phyloP scores from a whole-genome alignment of 2,888 invertebrate genomes.

The Folsomia manolachei region DNA sequence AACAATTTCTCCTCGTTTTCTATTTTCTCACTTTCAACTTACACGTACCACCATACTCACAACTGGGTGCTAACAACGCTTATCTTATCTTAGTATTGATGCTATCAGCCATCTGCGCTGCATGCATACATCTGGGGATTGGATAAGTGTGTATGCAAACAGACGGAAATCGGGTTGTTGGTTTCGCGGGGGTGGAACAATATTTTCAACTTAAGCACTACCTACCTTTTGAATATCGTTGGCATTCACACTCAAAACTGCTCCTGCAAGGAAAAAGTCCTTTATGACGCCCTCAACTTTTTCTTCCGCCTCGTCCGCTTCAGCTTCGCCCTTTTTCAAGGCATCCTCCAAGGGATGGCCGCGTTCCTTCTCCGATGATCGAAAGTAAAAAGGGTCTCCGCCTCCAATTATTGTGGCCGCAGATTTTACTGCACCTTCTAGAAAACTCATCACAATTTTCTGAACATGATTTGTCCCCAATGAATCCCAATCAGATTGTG shows the following conservation, averaged over 20 bases:
- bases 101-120: too few species aligned
- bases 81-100: too few species aligned
- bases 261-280: slow-evolving; percentile 37
- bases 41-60: too few species aligned
- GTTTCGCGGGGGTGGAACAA: too few species aligned
- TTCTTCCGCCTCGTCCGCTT: slow-evolving; percentile 31
- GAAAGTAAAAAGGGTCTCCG: slow-evolving; percentile 41
- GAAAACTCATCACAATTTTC: slow-evolving; percentile 31
- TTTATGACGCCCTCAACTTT: slow-evolving; percentile 30
- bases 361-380: slow-evolving; percentile 7
- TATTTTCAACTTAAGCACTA: too few species aligned
- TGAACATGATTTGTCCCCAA: slow-evolving; percentile 8
- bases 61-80: too few species aligned
- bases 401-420: slow-evolving; percentile 40
- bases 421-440: slow-evolving; percentile 36
- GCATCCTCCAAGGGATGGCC: neutral
- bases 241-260: slow-evolving; percentile 28
- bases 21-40: too few species aligned
- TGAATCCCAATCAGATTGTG: neutral
- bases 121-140: too few species aligned
- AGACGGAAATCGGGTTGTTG: too few species aligned
- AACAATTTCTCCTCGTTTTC: too few species aligned
- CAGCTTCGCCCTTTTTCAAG: neutral
- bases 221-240: slow-evolving; percentile 21
- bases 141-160: too few species aligned